These are phyloP conservation scores for Nipponacmea schrenckii DNA, from an alignment of 2,888 invertebrate species.

Conservation along the genomic window DNA sequence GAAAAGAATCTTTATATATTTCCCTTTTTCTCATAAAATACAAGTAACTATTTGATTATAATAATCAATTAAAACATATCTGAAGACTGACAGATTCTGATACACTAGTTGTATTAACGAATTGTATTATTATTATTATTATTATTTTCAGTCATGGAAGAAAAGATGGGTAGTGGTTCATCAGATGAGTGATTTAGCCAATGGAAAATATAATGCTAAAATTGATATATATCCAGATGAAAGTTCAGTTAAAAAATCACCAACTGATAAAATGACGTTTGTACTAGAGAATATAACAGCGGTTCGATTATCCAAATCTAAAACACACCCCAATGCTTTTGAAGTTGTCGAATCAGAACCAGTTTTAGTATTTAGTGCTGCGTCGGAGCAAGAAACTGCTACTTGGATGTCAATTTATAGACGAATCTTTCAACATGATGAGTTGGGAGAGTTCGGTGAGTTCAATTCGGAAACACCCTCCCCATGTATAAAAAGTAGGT, in stretches of 20 bases:
- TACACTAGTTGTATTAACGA: too few relatives aligned
- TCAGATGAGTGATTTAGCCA: conserved; percentile 49
- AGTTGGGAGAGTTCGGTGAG: conserved; percentile 32
- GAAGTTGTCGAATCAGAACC: conserved; percentile 49
- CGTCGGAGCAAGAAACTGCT: conserved; percentile 42
- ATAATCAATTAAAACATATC: too few relatives aligned
- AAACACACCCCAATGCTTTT: conserved; percentile 52
- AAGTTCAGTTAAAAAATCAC: conserved; percentile 31
- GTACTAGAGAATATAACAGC: conserved; percentile 50
- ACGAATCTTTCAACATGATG: conserved; percentile 49
- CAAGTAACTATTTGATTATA: too few relatives aligned
- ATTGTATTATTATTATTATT: too few relatives aligned
- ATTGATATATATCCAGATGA: conserved; percentile 49
- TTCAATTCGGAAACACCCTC: not conserved
- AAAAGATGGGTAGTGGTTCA: conserved; percentile 52
- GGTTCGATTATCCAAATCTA: conserved; percentile 45
- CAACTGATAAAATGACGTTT: conserved; percentile 46
- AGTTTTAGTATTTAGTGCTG: conserved; percentile 46
- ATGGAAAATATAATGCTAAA: conserved; percentile 43
- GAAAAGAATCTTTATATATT: too few relatives aligned
- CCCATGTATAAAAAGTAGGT: not conserved
- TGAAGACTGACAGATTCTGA: too few relatives aligned
- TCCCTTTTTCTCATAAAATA: too few relatives aligned
- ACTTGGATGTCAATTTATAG: conserved; percentile 48
- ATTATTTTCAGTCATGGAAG: conserved; percentile 50